Evolutionary conservation across 2,797 vertebrate species (phyloP).

Genomic region (Chelidonichthys spinosus): DNA sequence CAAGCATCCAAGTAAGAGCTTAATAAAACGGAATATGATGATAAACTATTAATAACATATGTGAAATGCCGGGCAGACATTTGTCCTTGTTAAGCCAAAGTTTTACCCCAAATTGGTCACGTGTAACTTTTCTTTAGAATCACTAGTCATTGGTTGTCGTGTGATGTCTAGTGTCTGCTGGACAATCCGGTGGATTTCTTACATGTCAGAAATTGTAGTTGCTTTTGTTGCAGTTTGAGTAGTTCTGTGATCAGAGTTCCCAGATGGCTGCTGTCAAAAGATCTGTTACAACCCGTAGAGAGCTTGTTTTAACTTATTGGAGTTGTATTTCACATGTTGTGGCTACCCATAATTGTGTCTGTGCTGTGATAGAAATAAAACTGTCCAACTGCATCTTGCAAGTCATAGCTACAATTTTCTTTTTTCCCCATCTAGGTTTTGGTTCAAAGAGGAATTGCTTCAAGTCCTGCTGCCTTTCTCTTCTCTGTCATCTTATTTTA

Average conservation of each 20-base stretch:
- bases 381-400: neutral
- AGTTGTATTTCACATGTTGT: neutral
- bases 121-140: neutral
- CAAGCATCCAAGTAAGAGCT: neutral
- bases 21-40: neutral
- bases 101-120: neutral
- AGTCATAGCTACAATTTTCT: neutral
- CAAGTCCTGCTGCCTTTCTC: neutral
- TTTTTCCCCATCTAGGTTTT: neutral
- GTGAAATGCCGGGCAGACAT: neutral
- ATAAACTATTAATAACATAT: neutral
- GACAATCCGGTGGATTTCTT: neutral
- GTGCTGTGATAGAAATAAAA: neutral
- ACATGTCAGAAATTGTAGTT: neutral
- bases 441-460: neutral
- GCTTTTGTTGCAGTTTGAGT: constrained; percentile 1
- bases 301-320: constrained; percentile 2
- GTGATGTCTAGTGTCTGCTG: neutral
- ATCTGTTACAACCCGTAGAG: neutral
- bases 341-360: neutral
- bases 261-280: neutral
- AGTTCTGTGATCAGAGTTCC: neutral
- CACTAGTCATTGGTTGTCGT: neutral
- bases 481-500: neutral
- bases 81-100: neutral